Evolutionary conservation across 2,113 vertebrate species (phyloP).

Genomic region (Procapra przewalskii): DNA sequence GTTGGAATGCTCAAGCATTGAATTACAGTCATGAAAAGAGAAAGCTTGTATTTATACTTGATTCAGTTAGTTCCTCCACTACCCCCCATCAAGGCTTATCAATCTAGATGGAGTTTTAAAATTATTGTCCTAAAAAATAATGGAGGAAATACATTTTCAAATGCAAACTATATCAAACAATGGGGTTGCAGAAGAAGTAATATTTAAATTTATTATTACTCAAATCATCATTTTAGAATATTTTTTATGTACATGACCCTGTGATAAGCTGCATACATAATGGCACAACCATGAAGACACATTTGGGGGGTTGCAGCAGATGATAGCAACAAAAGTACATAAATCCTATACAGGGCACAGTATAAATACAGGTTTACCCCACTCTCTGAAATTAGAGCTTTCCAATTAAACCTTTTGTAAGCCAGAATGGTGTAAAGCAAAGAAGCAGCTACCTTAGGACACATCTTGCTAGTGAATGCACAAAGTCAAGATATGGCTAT

Average conservation of each 20-base stretch:
- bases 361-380: background rate
- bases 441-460: background rate
- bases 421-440: background rate
- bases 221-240: background rate
- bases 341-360: background rate
- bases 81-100: background rate
- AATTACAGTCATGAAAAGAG: conserved; percentile 1
- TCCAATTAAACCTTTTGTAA: too few species aligned
- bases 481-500: background rate
- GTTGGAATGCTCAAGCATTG: background rate
- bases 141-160: background rate
- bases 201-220: background rate
- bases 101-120: background rate
- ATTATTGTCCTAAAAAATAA: conserved; percentile 10
- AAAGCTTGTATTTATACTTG: background rate
- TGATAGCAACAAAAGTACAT: background rate
- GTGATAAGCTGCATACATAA: background rate
- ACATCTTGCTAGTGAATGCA: background rate
- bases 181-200: background rate
- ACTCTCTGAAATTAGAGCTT: background rate
- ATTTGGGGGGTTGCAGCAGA: background rate
- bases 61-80: background rate
- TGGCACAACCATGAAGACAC: background rate
- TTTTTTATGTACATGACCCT: background rate
- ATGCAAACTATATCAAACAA: background rate